Conservation (phyloP, 2,113 vertebrate species). For the Hippocampus zosterae region DNA sequence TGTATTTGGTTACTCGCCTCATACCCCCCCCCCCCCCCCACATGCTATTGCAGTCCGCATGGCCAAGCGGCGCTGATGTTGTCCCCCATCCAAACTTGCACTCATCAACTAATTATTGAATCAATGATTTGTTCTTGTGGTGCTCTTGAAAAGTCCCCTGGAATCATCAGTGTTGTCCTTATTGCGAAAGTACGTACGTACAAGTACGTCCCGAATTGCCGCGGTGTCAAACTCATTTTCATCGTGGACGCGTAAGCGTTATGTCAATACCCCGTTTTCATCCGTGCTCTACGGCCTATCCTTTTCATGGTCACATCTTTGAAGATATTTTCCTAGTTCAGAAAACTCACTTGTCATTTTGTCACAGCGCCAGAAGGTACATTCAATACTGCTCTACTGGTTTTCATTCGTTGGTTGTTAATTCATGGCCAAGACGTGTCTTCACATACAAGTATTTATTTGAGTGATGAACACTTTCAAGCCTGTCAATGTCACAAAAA, state of each 20-base stretch:
- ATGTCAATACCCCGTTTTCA: not conserved
- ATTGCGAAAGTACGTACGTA: not conserved
- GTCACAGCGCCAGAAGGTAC: too few species aligned
- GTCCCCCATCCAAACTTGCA: slow-evolving; percentile 12
- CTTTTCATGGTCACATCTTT: too few species aligned
- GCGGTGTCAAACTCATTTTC: not conserved
- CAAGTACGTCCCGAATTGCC: not conserved
- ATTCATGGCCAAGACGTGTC: too few species aligned
- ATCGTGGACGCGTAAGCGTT: not conserved
- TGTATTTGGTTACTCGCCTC: slow-evolving; percentile 28
- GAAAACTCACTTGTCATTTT: too few species aligned
- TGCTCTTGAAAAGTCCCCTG: slow-evolving; percentile 23
- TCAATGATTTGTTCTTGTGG: slow-evolving; percentile 9
- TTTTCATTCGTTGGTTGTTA: too few species aligned
- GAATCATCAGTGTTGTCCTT: slow-evolving; percentile 21
- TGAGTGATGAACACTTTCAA: too few species aligned
- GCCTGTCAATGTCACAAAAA: too few species aligned
- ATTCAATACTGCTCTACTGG: too few species aligned
- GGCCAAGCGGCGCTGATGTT: slow-evolving; percentile 27
- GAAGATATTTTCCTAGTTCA: too few species aligned
- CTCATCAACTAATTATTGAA: slow-evolving; percentile 20
- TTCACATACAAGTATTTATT: too few species aligned
- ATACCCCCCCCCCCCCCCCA: slow-evolving; percentile 20
- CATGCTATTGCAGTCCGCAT: slow-evolving; percentile 12
- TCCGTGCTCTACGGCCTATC: too few species aligned